Evolutionary conservation across 2,888 invertebrate species (phyloP).

Genomic region (Melitaea athalia): DNA sequence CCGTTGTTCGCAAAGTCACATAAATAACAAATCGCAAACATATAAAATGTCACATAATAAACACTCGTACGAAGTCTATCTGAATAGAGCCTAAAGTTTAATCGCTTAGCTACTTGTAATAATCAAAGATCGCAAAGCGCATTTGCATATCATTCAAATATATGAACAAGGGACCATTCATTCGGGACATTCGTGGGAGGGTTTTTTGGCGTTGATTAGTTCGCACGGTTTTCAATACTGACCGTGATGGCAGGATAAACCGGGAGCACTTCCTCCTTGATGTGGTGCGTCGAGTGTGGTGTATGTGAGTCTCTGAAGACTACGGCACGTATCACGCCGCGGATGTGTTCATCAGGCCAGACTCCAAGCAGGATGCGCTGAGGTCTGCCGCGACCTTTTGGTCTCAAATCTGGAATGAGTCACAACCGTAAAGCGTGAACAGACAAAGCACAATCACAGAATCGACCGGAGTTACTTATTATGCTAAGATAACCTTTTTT

Average conservation of each 20-base stretch:
- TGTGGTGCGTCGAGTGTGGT: slow-evolving; percentile 88
- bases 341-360: slow-evolving; percentile 97
- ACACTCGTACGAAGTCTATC: background rate
- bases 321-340: slow-evolving; percentile 94
- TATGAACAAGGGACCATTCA: slow-evolving; percentile 26
- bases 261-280: slow-evolving; percentile 86
- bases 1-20: background rate
- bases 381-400: slow-evolving; percentile 94
- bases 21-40: slow-evolving; percentile 21
- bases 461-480: slow-evolving; percentile 8
- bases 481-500: background rate
- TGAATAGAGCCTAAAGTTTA: background rate
- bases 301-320: slow-evolving; percentile 92
- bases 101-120: slow-evolving; percentile 50
- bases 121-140: slow-evolving; percentile 58
- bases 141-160: slow-evolving; percentile 28
- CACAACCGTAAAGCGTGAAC: slow-evolving; percentile 79
- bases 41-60: background rate
- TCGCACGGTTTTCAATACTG: slow-evolving; percentile 56
- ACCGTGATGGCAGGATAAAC: slow-evolving; percentile 75
- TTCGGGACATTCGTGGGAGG: slow-evolving; percentile 20
- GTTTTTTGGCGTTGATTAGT: slow-evolving; percentile 24
- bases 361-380: slow-evolving; percentile 95
- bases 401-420: slow-evolving; percentile 88
- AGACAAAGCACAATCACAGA: slow-evolving; percentile 49